Conservation (phyloP, 2,797 vertebrate species). For the Poecile montanus region DNA sequence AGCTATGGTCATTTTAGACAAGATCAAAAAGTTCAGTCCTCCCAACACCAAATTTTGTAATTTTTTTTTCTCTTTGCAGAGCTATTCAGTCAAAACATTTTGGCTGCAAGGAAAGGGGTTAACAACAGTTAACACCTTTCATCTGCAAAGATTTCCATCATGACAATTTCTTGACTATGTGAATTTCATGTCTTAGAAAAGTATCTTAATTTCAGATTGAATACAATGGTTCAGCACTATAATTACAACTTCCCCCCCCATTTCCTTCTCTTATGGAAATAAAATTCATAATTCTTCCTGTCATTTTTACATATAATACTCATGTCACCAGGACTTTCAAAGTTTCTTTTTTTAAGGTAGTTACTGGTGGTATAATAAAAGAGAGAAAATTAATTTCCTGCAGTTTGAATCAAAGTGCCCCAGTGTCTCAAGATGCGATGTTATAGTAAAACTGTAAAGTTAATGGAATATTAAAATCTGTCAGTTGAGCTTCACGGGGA, state of each 20-base stretch:
- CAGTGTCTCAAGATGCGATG: conserved; percentile 52
- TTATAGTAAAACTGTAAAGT: conserved; percentile 70
- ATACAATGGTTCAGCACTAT: conserved; percentile 47
- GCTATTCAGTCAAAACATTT: conserved; percentile 49
- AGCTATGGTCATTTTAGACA: conserved; percentile 11
- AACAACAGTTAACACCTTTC: conserved; percentile 50
- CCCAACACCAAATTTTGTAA: background rate
- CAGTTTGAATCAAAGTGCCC: conserved; percentile 69
- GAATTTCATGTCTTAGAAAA: conserved; percentile 35
- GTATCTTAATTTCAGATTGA: conserved; percentile 58
- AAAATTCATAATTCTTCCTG: conserved; percentile 65
- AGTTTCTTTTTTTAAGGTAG: conserved; percentile 60
- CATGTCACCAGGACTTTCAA: conserved; percentile 61
- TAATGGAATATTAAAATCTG: conserved; percentile 80
- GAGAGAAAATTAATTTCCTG: conserved; percentile 78
- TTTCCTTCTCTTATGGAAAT: conserved; percentile 63
- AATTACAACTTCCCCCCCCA: conserved; percentile 5
- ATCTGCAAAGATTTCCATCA: conserved; percentile 43
- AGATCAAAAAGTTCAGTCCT: background rate
- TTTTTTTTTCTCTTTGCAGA: background rate
- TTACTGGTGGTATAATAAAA: conserved; percentile 68
- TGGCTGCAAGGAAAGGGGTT: conserved; percentile 56
- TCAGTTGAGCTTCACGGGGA: conserved; percentile 69
- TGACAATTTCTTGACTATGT: background rate
- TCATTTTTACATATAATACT: conserved; percentile 69